A percentile compares a stretch with the other conserved stretches of the same genome.
Evolutionary conservation across 35 echinoderm and acorn worm genomes (phyloP).

Genomic region (Apostichopus californicus): DNA sequence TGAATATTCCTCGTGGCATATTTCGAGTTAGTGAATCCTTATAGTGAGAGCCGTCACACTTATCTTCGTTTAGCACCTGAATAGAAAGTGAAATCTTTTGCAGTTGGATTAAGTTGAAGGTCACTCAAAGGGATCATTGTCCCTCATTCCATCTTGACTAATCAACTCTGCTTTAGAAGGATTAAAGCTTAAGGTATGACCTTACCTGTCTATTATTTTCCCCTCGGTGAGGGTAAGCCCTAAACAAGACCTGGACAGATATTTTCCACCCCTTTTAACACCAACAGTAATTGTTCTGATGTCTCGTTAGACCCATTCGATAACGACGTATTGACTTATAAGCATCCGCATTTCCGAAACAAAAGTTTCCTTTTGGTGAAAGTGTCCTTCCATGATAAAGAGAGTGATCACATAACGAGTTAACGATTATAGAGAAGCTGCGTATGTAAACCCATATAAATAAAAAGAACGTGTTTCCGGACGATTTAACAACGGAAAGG

Average conservation of each 20-base stretch:
- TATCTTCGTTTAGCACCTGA: too few relatives aligned
- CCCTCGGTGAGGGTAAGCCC: not conserved
- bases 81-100: too few relatives aligned
- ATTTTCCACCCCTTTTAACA: constrained; percentile 28
- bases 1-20: too few relatives aligned
- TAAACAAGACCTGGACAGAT: constrained; percentile 1
- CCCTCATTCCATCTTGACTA: not conserved
- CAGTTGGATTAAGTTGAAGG: not conserved
- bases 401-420: constrained; percentile 31
- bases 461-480: not conserved
- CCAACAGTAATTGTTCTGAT: constrained; percentile 32
- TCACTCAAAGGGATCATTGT: not conserved
- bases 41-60: too few relatives aligned
- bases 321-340: not conserved
- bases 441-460: not conserved
- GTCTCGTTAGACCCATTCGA: not conserved
- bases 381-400: constrained; percentile 19
- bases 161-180: not conserved
- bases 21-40: too few relatives aligned
- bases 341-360: not conserved
- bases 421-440: constrained; percentile 34
- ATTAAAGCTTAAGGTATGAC: not conserved
- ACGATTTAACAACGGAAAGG: not conserved
- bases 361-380: not conserved
- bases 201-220: constrained; percentile 29